phyloP scores from a whole-genome alignment of 2,888 invertebrate genomes.

The Adineta ricciae region DNA sequence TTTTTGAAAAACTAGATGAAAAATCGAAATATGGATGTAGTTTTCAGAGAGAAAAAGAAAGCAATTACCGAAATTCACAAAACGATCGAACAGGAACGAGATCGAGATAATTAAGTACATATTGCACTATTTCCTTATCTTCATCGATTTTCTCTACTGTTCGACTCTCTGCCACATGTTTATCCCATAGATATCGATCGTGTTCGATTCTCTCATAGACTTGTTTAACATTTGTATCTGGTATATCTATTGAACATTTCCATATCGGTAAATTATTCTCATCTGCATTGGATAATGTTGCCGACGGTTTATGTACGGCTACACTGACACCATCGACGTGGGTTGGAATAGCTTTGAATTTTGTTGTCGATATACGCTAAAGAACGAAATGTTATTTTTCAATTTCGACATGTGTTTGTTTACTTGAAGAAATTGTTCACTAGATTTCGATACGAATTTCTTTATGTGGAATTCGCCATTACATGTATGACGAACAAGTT shows the following conservation, averaged over 20 bases:
- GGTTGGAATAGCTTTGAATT: background rate
- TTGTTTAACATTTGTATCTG: background rate
- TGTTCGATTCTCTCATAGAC: background rate
- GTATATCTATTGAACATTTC: constrained; percentile 22
- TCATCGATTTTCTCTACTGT: constrained; percentile 7
- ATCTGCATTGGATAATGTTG: background rate
- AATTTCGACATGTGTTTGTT: background rate
- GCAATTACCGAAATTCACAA: constrained; percentile 21
- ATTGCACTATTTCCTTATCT: background rate
- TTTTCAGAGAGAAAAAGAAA: background rate
- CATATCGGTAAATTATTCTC: background rate
- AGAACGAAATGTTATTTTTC: background rate
- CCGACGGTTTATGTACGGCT: background rate
- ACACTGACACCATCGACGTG: background rate
- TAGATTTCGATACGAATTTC: background rate
- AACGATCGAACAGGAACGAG: constrained; percentile 6
- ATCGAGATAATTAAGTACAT: constrained; percentile 1
- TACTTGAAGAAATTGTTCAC: constrained; percentile 22
- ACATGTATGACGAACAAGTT: background rate
- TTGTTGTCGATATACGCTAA: background rate
- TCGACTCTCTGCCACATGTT: background rate
- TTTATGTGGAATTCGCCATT: background rate
- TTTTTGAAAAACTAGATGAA: constrained; percentile 9
- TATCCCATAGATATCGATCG: background rate
- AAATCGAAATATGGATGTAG: background rate